A percentile compares a stretch with the other conserved stretches of the same genome.
These are phyloP conservation scores for Oreortyx pictus DNA, from an alignment of 2,797 vertebrate genomes.

Conservation along the genomic window DNA sequence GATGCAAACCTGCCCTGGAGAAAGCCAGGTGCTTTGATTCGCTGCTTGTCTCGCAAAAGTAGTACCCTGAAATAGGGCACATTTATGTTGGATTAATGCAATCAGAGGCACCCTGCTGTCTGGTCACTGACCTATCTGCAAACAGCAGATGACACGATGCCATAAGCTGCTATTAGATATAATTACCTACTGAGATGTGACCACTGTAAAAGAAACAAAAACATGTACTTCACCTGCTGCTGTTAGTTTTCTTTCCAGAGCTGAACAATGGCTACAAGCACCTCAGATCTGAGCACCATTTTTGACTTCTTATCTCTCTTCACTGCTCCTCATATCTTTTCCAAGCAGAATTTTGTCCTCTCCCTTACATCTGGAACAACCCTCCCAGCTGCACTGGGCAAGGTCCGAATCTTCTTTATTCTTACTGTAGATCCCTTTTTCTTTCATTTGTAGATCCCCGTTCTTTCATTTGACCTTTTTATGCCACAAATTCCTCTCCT, in stretches of 20 bases:
- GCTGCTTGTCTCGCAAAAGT: background rate
- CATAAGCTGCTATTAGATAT: background rate
- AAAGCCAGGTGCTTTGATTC: conserved; percentile 12
- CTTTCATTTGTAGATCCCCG: background rate
- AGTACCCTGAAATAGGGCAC: background rate
- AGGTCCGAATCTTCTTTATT: background rate
- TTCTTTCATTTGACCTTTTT: background rate
- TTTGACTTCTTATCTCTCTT: background rate
- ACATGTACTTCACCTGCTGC: background rate
- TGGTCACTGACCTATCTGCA: conserved; percentile 39
- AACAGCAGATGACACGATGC: conserved; percentile 33
- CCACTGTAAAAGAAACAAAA: background rate
- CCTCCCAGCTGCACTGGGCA: background rate
- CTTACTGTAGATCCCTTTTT: background rate
- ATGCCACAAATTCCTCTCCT: background rate
- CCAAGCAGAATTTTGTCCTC: background rate
- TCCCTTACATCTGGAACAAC: background rate
- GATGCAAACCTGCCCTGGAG: background rate
- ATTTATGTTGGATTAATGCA: background rate
- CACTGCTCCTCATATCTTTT: background rate
- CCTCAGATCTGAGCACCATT: background rate
- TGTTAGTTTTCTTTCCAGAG: background rate
- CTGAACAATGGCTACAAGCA: background rate
- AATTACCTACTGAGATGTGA: background rate
- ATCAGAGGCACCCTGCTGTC: conserved; percentile 54